Percentiles rank a stretch among this genome's conserved stretches.
phyloP scores from a whole-genome alignment of 2,888 invertebrate genomes.

The Netelia melanura region DNA sequence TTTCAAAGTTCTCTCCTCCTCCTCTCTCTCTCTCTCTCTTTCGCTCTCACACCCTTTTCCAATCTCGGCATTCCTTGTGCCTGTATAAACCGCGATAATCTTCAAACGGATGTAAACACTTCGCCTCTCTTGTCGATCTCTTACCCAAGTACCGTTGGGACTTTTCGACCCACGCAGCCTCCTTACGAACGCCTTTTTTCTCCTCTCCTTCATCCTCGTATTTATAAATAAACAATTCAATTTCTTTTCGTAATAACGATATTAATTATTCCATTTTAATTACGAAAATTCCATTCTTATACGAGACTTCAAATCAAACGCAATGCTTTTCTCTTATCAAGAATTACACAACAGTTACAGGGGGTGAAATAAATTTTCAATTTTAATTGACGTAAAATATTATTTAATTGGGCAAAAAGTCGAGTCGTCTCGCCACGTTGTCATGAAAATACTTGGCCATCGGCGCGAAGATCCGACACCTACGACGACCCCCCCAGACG shows the following conservation, averaged over 20 bases:
- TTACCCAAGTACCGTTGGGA: slow-evolving; percentile 59
- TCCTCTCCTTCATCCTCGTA: too few relatives aligned
- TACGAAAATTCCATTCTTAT: too few relatives aligned
- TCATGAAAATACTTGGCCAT: slow-evolving; percentile 28
- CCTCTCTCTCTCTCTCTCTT: not conserved
- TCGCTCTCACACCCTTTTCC: slow-evolving; percentile 21
- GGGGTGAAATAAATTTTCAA: not conserved
- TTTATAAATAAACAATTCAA: too few relatives aligned
- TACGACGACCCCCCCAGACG: slow-evolving; percentile 62
- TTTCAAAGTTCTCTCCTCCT: not conserved
- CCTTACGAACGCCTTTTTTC: not conserved
- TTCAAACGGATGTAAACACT: slow-evolving; percentile 67
- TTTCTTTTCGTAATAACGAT: too few relatives aligned
- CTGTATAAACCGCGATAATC: slow-evolving; percentile 67
- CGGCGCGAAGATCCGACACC: slow-evolving; percentile 59
- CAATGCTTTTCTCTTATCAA: too few relatives aligned
- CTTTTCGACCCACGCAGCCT: slow-evolving; percentile 60
- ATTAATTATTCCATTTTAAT: too few relatives aligned
- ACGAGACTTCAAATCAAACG: too few relatives aligned
- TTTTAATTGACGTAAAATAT: not conserved
- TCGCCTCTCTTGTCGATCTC: slow-evolving; percentile 33
- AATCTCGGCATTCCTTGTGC: slow-evolving; percentile 35
- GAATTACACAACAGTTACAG: too few relatives aligned
- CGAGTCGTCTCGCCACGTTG: slow-evolving; percentile 20
- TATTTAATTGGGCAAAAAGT: slow-evolving; percentile 6